Conservation (phyloP, 2,888 invertebrate species). For the Sinohyriopsis cumingii region DNA sequence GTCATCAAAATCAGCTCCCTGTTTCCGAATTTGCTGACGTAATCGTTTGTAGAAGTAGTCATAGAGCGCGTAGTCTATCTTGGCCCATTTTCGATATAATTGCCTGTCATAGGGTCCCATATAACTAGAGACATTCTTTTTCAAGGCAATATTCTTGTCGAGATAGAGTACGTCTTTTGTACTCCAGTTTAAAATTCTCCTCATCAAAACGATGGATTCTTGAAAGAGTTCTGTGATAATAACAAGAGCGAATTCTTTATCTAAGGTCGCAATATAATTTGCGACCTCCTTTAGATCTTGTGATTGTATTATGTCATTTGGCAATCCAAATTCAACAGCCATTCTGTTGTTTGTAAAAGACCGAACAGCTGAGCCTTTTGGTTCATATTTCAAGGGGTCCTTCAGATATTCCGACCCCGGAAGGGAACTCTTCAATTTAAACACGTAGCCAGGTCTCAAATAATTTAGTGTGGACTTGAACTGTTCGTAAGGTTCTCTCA, state of each 20-base stretch:
- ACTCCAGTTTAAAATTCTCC: slow-evolving; percentile 33
- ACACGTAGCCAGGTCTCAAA: slow-evolving; percentile 26
- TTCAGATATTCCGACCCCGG: slow-evolving; percentile 31
- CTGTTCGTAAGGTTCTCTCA: slow-evolving; percentile 40
- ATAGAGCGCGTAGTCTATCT: slow-evolving; percentile 37
- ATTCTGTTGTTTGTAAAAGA: slow-evolving; percentile 40
- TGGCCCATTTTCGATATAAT: slow-evolving; percentile 32
- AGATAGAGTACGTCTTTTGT: slow-evolving; percentile 38
- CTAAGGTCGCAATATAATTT: slow-evolving; percentile 23
- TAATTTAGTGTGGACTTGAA: slow-evolving; percentile 40
- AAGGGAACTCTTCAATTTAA: slow-evolving; percentile 16
- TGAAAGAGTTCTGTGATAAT: slow-evolving; percentile 40
- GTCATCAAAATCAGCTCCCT: slow-evolving; percentile 31
- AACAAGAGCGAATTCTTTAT: slow-evolving; percentile 33
- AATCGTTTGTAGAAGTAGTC: slow-evolving; percentile 30
- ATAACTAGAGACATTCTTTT: slow-evolving; percentile 26
- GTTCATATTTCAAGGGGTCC: slow-evolving; percentile 36
- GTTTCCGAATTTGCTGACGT: slow-evolving; percentile 21
- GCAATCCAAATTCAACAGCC: slow-evolving; percentile 37
- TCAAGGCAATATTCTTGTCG: slow-evolving; percentile 26
- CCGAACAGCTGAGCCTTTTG: slow-evolving; percentile 8
- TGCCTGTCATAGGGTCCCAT: slow-evolving; percentile 35
- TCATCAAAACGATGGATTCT: slow-evolving; percentile 38
- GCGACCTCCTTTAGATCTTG: slow-evolving; percentile 12
- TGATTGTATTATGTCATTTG: slow-evolving; percentile 21